Conservation (phyloP, 2,113 vertebrate genomes). For the Charadrius vociferus region DNA sequence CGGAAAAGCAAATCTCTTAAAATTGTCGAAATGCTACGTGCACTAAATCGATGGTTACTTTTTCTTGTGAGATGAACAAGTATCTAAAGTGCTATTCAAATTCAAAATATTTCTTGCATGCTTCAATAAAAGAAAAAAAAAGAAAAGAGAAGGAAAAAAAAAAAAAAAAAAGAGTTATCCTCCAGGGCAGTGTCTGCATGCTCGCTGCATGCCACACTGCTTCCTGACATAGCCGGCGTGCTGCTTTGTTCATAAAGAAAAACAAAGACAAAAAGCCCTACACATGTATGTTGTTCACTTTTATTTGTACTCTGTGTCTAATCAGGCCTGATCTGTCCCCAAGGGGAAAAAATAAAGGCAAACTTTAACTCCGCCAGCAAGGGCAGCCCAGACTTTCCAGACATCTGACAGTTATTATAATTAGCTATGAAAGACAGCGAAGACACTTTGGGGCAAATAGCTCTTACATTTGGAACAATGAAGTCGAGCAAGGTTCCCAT, state of each 20-base stretch:
- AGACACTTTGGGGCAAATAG: constrained; percentile 79
- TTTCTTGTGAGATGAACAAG: not conserved
- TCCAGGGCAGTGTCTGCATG: constrained; percentile 54
- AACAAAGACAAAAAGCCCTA: constrained; percentile 65
- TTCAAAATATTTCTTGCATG: constrained; percentile 34
- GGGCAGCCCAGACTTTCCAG: constrained; percentile 75
- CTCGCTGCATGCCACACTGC: constrained; percentile 54
- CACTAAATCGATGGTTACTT: not conserved
- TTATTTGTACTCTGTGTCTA: constrained; percentile 60
- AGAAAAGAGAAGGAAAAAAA: not conserved
- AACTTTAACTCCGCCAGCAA: constrained; percentile 84
- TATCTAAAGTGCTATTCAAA: not conserved
- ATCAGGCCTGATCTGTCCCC: constrained; percentile 72
- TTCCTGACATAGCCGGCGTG: constrained; percentile 47
- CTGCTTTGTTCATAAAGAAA: constrained; percentile 79
- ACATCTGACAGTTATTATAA: constrained; percentile 88
- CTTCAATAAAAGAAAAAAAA: not conserved
- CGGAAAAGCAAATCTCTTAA: not conserved
- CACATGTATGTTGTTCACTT: constrained; percentile 65
- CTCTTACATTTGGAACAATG: constrained; percentile 77
- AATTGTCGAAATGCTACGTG: not conserved
- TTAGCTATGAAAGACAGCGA: constrained; percentile 72
- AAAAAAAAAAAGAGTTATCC: constrained; percentile 32
- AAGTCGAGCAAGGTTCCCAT: constrained; percentile 73
- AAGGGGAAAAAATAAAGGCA: constrained; percentile 73